These are phyloP conservation scores for Oreochromis mossambicus DNA, from an alignment of 2,797 vertebrate species.

Conservation along the genomic window DNA sequence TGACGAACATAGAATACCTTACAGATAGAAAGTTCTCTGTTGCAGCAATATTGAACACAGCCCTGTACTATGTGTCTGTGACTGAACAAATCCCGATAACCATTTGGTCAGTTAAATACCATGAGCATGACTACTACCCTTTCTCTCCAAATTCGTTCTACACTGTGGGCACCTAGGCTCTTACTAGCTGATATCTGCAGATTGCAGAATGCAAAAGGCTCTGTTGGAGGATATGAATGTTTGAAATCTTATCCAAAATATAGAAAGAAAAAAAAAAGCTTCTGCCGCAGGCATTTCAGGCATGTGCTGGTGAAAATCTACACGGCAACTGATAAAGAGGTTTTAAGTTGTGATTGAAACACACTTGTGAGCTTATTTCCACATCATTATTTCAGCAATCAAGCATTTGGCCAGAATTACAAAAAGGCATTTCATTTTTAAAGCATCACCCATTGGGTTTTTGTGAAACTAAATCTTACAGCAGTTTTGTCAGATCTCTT, in stretches of 20 bases:
- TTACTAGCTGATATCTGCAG: not conserved
- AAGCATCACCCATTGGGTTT: conserved; percentile 53
- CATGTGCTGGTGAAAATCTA: not conserved
- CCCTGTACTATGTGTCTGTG: not conserved
- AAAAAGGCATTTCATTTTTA: conserved; percentile 71
- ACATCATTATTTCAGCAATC: conserved; percentile 71
- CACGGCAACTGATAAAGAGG: not conserved
- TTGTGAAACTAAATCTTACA: conserved; percentile 62
- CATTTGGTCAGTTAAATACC: not conserved
- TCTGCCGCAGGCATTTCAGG: not conserved
- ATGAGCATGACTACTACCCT: not conserved
- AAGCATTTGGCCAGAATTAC: conserved; percentile 67
- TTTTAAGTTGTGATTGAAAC: conserved; percentile 46
- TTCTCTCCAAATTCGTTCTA: not conserved
- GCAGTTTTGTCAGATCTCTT: conserved; percentile 49
- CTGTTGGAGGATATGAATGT: not conserved
- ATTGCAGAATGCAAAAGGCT: not conserved
- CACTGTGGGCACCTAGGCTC: not conserved
- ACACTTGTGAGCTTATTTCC: conserved; percentile 54
- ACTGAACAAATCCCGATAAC: not conserved
- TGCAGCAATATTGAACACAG: not conserved
- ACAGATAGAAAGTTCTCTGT: conserved; percentile 12
- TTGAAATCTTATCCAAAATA: conserved; percentile 11
- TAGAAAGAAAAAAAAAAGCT: not conserved
- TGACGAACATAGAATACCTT: conserved; percentile 20